phyloP scores from a whole-genome alignment of 2,113 vertebrate species.

The Hippotragus niger region DNA sequence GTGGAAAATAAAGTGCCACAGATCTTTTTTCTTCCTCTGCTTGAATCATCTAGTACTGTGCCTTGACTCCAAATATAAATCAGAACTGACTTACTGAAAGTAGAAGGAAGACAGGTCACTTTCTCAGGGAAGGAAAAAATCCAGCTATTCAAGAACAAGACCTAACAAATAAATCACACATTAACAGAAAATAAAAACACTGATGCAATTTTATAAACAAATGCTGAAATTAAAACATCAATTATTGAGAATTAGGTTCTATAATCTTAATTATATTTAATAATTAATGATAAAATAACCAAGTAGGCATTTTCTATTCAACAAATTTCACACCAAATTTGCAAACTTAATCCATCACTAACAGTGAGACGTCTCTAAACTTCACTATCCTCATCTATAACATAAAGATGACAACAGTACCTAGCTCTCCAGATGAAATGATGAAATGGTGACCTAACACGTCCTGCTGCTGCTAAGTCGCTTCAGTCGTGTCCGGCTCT shows the following conservation, averaged over 20 bases:
- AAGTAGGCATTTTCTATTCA: not conserved
- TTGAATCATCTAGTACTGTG: slow-evolving; percentile 46
- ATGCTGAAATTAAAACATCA: slow-evolving; percentile 15
- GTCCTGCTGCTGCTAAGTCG: not conserved
- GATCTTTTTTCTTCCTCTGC: slow-evolving; percentile 16
- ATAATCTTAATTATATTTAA: slow-evolving; percentile 4
- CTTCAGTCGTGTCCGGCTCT: too few relatives aligned
- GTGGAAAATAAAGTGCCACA: not conserved
- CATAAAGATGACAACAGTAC: not conserved
- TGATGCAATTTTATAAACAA: not conserved
- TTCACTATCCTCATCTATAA: not conserved
- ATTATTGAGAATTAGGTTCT: not conserved
- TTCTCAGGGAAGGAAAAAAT: not conserved
- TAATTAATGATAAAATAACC: slow-evolving; percentile 27
- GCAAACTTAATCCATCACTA: not conserved
- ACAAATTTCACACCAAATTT: not conserved
- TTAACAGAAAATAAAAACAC: slow-evolving; percentile 24
- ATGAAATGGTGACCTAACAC: not conserved
- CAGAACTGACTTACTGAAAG: slow-evolving; percentile 34
- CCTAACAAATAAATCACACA: not conserved
- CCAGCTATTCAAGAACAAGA: not conserved
- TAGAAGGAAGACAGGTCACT: not conserved
- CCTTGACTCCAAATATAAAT: slow-evolving; percentile 53
- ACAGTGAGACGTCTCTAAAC: not conserved
- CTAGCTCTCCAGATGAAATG: not conserved